phyloP scores from a whole-genome alignment of 2,797 vertebrate species.

The Coregonus suidteri region DNA sequence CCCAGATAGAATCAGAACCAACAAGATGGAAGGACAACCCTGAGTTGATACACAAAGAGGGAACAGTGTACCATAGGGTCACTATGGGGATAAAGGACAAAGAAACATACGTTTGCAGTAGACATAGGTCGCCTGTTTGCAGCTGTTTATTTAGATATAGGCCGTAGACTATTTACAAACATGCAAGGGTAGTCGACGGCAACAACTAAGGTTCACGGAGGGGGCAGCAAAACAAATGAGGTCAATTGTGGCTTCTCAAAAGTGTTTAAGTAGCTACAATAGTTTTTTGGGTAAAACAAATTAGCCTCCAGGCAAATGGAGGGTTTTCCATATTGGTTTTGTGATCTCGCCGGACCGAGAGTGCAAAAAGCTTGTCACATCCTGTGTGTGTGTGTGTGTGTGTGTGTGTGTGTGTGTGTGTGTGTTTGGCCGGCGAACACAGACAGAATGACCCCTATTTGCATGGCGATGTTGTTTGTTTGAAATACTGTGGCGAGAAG shows the following conservation, averaged over 20 bases:
- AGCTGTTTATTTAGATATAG: neutral
- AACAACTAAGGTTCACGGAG: neutral
- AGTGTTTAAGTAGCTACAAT: slow-evolving; percentile 54
- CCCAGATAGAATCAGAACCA: neutral
- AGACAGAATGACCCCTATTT: slow-evolving; percentile 62
- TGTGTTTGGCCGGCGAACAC: slow-evolving; percentile 43
- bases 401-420: too few relatives aligned
- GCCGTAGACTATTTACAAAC: neutral
- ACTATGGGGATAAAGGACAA: too few relatives aligned
- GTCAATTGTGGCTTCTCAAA: slow-evolving; percentile 38
- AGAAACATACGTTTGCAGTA: neutral
- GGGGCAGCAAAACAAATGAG: slow-evolving; percentile 5
- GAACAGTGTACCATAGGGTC: too few relatives aligned
- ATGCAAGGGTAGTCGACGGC: neutral
- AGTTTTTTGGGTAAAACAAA: slow-evolving; percentile 51
- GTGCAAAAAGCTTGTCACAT: slow-evolving; percentile 33
- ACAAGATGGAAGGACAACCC: neutral
- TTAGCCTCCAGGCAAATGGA: slow-evolving; percentile 52
- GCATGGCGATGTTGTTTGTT: slow-evolving; percentile 59
- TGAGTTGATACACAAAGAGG: too few relatives aligned
- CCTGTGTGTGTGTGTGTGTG: slow-evolving; percentile 16
- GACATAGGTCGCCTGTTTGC: neutral
- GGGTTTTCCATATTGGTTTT: slow-evolving; percentile 69
- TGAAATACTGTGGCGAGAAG: slow-evolving; percentile 12
- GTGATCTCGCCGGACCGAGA: slow-evolving; percentile 32